A percentile compares a stretch with the other conserved stretches of the same genome.
phyloP scores from a whole-genome alignment of 1,140 invertebrate species.

The Heliconius eleuchia region DNA sequence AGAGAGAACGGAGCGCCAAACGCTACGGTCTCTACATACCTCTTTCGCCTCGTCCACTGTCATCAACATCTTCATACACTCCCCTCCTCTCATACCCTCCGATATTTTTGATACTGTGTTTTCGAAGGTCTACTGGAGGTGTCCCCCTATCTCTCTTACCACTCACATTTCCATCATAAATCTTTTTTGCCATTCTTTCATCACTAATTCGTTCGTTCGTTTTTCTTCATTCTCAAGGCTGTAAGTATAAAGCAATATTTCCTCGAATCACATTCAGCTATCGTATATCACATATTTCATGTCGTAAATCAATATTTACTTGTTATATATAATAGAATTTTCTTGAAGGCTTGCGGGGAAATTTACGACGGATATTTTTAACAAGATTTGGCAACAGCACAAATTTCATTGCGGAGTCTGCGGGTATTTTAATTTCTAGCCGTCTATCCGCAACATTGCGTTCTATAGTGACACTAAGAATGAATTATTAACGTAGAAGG shows the following conservation, averaged over 20 bases:
- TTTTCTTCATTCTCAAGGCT: background rate
- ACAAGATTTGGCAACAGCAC: constrained; percentile 36
- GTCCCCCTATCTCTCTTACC: too few species aligned
- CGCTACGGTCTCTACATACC: too few species aligned
- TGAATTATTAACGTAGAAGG: background rate
- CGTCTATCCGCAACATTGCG: constrained; percentile 25
- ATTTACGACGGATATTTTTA: constrained; percentile 33
- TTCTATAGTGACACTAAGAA: constrained; percentile 6
- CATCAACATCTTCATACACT: too few species aligned
- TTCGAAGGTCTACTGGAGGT: too few species aligned
- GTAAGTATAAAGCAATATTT: background rate
- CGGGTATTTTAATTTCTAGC: constrained; percentile 31
- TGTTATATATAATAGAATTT: constrained; percentile 31
- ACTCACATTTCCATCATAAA: too few species aligned
- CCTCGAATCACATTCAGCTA: constrained; percentile 14
- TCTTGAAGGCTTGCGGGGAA: constrained; percentile 24
- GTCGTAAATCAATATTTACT: constrained; percentile 27
- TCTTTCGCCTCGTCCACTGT: too few species aligned
- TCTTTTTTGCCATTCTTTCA: too few species aligned
- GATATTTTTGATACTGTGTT: too few species aligned
- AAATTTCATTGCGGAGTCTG: constrained; percentile 33
- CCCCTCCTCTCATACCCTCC: too few species aligned
- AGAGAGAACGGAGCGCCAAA: too few species aligned
- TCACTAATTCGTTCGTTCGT: too few species aligned
- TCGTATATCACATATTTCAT: constrained; percentile 17